Evolutionary conservation across 2,113 vertebrate genomes (phyloP).

Genomic region (Furnarius figulus): DNA sequence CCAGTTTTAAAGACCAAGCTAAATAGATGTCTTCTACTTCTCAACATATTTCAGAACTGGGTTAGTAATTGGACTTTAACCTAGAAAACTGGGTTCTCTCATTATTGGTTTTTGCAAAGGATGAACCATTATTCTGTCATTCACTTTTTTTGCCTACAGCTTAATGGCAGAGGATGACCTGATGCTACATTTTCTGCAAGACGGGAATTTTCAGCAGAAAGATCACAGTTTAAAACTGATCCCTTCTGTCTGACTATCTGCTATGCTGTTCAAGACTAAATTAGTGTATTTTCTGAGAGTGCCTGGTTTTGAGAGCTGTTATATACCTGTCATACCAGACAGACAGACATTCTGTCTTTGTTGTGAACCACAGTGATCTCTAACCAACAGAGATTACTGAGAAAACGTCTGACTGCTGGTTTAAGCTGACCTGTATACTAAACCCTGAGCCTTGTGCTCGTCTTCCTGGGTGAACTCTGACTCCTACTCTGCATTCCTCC

Average conservation of each 20-base stretch:
- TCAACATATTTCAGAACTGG: not conserved
- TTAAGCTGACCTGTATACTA: not conserved
- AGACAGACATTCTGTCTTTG: not conserved
- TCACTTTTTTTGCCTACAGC: not conserved
- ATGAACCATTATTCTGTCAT: not conserved
- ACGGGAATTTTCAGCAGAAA: not conserved
- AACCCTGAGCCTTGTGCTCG: not conserved
- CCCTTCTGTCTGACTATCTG: not conserved
- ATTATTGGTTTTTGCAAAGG: not conserved
- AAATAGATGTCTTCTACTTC: not conserved
- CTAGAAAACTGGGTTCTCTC: not conserved
- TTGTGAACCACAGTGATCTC: not conserved
- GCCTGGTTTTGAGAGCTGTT: not conserved
- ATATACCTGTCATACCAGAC: not conserved
- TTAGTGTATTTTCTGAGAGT: not conserved
- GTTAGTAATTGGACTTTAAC: not conserved
- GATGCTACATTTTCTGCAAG: not conserved
- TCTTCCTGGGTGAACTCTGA: conserved; percentile 43
- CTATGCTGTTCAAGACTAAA: not conserved
- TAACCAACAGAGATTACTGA: not conserved
- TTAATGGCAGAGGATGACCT: not conserved
- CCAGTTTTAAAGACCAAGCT: not conserved
- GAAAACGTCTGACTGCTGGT: not conserved
- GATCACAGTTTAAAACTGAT: not conserved
- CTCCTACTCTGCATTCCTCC: conserved; percentile 7